These are phyloP conservation scores for Scolanthus callimorphus DNA, from an alignment of 92 coral and sea anemone genomes.

Conservation along the genomic window DNA sequence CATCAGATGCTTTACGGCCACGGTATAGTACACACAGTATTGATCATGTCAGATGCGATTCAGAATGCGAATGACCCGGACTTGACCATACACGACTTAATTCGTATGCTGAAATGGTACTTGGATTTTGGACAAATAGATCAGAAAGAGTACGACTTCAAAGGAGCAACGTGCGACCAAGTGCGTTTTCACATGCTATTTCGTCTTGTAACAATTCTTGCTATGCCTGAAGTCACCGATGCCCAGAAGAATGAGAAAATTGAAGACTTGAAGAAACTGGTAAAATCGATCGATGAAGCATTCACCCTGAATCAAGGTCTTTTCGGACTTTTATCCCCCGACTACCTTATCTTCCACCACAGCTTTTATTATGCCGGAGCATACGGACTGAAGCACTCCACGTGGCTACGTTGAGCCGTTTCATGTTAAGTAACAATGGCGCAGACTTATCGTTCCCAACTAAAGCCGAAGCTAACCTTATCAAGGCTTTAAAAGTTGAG, in stretches of 20 bases:
- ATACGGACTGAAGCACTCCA: background rate
- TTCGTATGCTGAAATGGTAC: conserved; percentile 44
- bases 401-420: background rate
- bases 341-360: background rate
- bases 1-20: conserved; percentile 20
- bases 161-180: conserved; percentile 43
- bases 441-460: background rate
- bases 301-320: background rate
- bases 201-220: conserved; percentile 24
- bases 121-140: conserved; percentile 41
- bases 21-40: conserved; percentile 17
- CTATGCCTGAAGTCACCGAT: conserved; percentile 25
- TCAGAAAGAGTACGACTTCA: conserved; percentile 36
- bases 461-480: background rate
- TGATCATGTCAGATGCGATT: conserved; percentile 20
- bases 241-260: background rate
- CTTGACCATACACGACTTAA: conserved; percentile 1
- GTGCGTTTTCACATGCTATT: conserved; percentile 34
- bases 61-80: background rate
- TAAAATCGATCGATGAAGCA: background rate
- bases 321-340: background rate
- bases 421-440: background rate
- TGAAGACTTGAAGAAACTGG: background rate
- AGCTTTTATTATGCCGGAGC: background rate
- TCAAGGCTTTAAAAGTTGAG: background rate